phyloP scores from a whole-genome alignment of 2,797 vertebrate genomes.

The Perodicticus potto region DNA sequence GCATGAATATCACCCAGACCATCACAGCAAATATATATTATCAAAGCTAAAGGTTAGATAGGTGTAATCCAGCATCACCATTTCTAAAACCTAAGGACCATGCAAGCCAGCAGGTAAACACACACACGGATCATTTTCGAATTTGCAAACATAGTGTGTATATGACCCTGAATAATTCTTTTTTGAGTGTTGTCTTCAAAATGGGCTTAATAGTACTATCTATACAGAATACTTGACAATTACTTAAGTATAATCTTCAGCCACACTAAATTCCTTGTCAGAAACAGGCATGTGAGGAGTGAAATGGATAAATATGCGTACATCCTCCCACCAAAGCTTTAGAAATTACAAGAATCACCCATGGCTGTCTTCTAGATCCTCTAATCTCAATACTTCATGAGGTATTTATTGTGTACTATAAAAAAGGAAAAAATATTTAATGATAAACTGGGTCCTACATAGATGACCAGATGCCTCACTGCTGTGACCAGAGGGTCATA shows the following conservation, averaged over 20 bases:
- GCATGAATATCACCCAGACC: background rate
- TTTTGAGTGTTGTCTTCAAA: conserved; percentile 30
- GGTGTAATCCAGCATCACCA: background rate
- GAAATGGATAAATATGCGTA: background rate
- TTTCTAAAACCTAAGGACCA: conserved; percentile 32
- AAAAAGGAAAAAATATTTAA: background rate
- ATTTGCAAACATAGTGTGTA: background rate
- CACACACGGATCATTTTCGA: background rate
- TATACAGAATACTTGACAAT: background rate
- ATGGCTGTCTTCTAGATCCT: background rate
- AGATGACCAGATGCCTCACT: background rate
- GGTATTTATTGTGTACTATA: background rate
- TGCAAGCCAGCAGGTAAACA: background rate
- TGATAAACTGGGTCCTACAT: background rate
- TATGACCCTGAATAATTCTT: conserved; percentile 1
- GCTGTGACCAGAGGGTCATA: background rate
- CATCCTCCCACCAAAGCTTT: background rate
- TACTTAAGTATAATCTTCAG: conserved; percentile 37
- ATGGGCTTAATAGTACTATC: background rate
- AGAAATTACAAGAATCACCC: background rate
- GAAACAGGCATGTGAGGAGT: background rate
- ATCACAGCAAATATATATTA: conserved; percentile 1
- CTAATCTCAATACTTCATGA: background rate
- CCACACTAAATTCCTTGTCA: background rate
- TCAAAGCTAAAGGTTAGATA: background rate